Conservation (phyloP, 2,888 invertebrate genomes). For the Notodonta ziczac region DNA sequence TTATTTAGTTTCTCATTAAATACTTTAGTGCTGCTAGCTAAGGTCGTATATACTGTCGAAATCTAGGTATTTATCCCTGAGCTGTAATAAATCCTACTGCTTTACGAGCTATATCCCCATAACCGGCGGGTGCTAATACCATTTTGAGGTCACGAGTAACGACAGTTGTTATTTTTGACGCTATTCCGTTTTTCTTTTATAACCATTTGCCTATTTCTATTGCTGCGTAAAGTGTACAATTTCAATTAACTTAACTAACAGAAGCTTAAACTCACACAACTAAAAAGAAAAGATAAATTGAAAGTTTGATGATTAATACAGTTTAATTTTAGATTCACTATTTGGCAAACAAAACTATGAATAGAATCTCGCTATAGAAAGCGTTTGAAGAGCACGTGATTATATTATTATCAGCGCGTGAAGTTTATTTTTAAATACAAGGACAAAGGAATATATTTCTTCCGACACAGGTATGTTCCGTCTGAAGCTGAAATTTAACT, state of each 20-base stretch:
- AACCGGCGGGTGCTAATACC: slow-evolving; percentile 26
- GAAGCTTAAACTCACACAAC: too few species aligned
- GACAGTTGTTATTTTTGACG: slow-evolving; percentile 15
- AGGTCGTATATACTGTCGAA: not conserved
- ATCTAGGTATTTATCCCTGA: slow-evolving; percentile 9
- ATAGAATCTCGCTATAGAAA: not conserved
- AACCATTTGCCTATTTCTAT: not conserved
- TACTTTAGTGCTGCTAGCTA: not conserved
- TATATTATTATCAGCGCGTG: slow-evolving; percentile 10
- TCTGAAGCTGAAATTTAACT: slow-evolving; percentile 2
- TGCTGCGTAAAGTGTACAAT: not conserved
- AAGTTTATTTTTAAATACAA: slow-evolving; percentile 12
- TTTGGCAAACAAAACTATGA: not conserved
- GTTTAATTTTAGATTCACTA: not conserved
- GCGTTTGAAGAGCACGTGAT: slow-evolving; percentile 5
- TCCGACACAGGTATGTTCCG: not conserved
- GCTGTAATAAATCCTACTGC: slow-evolving; percentile 41
- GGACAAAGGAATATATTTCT: not conserved
- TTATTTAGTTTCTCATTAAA: not conserved
- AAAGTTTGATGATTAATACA: not conserved
- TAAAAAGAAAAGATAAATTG: not conserved
- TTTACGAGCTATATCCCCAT: slow-evolving; percentile 38
- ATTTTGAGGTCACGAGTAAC: slow-evolving; percentile 43
- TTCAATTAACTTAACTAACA: too few species aligned
- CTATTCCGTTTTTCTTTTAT: slow-evolving; percentile 10